Evolutionary conservation across 2,888 invertebrate genomes (phyloP).

Genomic region (Hermodice carunculata): DNA sequence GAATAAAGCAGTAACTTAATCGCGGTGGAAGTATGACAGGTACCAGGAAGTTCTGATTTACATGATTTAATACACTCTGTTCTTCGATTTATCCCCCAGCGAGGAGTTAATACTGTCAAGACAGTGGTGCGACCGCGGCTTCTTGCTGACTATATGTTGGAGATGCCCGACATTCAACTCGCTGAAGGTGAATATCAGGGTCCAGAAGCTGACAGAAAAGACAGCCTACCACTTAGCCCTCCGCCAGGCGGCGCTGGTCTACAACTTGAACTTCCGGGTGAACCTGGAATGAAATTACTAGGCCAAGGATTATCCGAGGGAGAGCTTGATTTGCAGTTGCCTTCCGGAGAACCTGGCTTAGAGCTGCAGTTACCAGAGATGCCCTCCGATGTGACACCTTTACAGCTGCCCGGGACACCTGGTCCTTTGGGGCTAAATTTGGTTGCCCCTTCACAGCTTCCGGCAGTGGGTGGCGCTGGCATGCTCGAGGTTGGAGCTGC

Average conservation of each 20-base stretch:
- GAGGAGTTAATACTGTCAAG: slow-evolving; percentile 42
- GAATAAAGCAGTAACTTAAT: too few species aligned
- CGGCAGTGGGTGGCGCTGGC: neutral
- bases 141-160: slow-evolving; percentile 48
- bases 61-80: too few species aligned
- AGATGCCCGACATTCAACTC: slow-evolving; percentile 6
- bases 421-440: neutral
- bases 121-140: slow-evolving; percentile 52
- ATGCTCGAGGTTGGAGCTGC: slow-evolving; percentile 32
- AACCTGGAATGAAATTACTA: neutral
- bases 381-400: too few species aligned
- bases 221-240: too few species aligned
- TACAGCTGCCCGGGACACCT: slow-evolving; percentile 1
- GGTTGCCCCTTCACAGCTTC: neutral
- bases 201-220: neutral
- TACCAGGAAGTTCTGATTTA: too few species aligned
- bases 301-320: too few species aligned
- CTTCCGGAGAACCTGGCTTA: too few species aligned
- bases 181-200: slow-evolving; percentile 10
- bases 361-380: too few species aligned
- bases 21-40: too few species aligned
- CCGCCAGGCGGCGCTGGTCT: too few species aligned
- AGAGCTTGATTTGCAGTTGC: too few species aligned
- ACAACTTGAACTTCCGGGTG: slow-evolving; percentile 11
- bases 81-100: too few species aligned